Percentiles rank a stretch among this genome's conserved stretches.
Conservation (phyloP, 1,140 invertebrate species). For the Pseudomyrmex dendroicus region DNA sequence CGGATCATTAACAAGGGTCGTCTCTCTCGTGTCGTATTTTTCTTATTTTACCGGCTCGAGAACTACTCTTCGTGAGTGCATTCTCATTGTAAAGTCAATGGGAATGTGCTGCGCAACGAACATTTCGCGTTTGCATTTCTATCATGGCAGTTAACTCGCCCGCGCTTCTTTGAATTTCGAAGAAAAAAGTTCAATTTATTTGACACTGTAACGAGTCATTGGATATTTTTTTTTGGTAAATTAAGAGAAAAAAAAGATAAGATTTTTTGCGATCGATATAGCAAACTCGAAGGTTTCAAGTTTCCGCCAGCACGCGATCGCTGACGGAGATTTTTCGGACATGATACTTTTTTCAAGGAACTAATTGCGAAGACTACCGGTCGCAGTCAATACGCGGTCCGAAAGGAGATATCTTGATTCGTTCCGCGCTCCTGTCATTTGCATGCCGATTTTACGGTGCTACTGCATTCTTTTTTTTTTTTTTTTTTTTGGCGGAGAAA, state of each 20-base stretch:
- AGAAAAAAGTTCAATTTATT: background rate
- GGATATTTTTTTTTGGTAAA: no score
- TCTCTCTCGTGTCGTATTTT: background rate
- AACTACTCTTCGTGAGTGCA: slow-evolving; percentile 35
- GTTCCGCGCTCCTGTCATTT: slow-evolving; percentile 41
- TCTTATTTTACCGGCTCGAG: background rate
- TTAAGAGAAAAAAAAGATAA: background rate
- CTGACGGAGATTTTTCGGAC: slow-evolving; percentile 9
- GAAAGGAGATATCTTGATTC: slow-evolving; percentile 69
- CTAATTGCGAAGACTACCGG: slow-evolving; percentile 17
- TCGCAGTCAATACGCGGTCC: background rate
- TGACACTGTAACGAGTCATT: background rate
- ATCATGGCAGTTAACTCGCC: background rate
- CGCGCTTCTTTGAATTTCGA: no score
- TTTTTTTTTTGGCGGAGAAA: slow-evolving; percentile 38
- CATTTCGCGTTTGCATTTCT: slow-evolving; percentile 12
- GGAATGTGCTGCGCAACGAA: background rate
- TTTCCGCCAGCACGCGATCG: background rate
- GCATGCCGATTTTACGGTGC: slow-evolving; percentile 60
- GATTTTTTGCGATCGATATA: background rate
- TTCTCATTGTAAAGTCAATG: slow-evolving; percentile 27
- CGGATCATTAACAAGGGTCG: slow-evolving; percentile 33
- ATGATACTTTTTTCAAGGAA: slow-evolving; percentile 34
- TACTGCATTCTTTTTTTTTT: slow-evolving; percentile 18
- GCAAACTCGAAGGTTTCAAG: background rate